Percentiles rank a stretch among this genome's conserved stretches.
phyloP scores from a whole-genome alignment of 2,113 vertebrate genomes.

The Dunckerocampus dactyliophorus region DNA sequence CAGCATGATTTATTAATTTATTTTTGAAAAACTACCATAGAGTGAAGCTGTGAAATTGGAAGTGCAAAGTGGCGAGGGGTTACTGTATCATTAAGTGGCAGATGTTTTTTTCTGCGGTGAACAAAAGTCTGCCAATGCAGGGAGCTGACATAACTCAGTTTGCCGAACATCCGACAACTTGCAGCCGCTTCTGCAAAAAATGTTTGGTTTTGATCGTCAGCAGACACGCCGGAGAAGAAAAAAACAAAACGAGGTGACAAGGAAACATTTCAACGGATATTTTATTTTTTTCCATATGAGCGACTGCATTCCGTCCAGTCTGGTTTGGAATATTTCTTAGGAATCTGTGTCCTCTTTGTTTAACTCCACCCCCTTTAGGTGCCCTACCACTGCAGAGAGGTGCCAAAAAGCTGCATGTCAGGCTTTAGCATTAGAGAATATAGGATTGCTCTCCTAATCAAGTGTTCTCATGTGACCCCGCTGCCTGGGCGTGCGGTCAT shows the following conservation, averaged over 20 bases:
- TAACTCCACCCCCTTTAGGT: no score
- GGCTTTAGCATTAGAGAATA: constrained; percentile 2
- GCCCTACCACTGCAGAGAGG: no score
- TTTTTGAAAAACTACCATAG: no score
- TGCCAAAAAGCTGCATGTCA: no score
- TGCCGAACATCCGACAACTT: constrained; percentile 32
- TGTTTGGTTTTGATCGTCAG: constrained; percentile 53
- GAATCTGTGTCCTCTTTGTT: no score
- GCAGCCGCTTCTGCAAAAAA: constrained; percentile 27
- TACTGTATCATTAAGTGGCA: no score
- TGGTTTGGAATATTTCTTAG: no score
- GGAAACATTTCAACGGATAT: constrained; percentile 56
- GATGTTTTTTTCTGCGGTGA: not conserved
- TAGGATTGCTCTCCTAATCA: constrained; percentile 43
- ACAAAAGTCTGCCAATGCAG: not conserved
- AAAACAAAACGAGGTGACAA: constrained; percentile 30
- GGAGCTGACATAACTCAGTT: constrained; percentile 11
- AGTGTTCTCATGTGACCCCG: constrained; percentile 50
- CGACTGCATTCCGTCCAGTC: not conserved
- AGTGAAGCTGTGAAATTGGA: no score
- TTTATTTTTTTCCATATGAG: constrained; percentile 61
- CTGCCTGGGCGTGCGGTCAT: constrained; percentile 33
- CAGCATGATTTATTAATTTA: no score
- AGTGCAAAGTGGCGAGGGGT: no score
- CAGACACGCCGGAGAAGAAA: constrained; percentile 45